Evolutionary conservation across 2,113 vertebrate species (phyloP), one percentile per base, ranked within the genome.

Genomic region (Euleptes europaea): DNA sequence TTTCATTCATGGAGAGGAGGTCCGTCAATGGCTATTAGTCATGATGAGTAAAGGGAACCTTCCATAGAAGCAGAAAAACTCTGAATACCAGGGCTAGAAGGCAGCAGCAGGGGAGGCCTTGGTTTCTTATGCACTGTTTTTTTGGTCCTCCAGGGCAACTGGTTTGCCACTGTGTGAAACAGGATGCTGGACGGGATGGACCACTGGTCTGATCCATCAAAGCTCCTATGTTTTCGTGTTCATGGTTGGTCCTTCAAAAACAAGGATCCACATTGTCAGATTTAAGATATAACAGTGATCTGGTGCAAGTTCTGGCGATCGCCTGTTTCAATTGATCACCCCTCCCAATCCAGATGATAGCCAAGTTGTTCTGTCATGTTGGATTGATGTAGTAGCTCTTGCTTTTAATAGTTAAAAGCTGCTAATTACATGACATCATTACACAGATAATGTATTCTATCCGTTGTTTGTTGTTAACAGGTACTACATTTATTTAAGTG

Each of bases 401-500:
- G 54, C 54, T 83, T 86, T 89, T 0, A 89, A 81, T 88, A 86
- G 71, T 44, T 81, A 90, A 86, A 86, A 88, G 80, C 71, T 65
- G 82, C 79, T 93, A 92, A 88, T 88, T 85, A 86, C 90, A 67
- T 72, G 5, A 70, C 84, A 69, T 63, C 82, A 1, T 1, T 77
- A 91, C 65, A 15, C 79, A 92, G 86, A 88, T 83, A 82, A 82
- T 40, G 6, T 44, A 33, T 80, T 86, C 84, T 88, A 67, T 80
- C 71, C 63, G 80, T 76, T 85, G 75, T 85, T 44, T 73, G 89
- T 42, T 83, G 82, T 87, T 92, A 81, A 84, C 91, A 90, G 87
- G 78, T 83, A 73, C 33, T 73, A 42, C 1, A 75, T 86, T 87
- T 89, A 81, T 69, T 93, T 91, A 89, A 88, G 85, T 84, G 88